Conservation (phyloP, 2,113 vertebrate genomes). For the Dipodomys spectabilis region DNA sequence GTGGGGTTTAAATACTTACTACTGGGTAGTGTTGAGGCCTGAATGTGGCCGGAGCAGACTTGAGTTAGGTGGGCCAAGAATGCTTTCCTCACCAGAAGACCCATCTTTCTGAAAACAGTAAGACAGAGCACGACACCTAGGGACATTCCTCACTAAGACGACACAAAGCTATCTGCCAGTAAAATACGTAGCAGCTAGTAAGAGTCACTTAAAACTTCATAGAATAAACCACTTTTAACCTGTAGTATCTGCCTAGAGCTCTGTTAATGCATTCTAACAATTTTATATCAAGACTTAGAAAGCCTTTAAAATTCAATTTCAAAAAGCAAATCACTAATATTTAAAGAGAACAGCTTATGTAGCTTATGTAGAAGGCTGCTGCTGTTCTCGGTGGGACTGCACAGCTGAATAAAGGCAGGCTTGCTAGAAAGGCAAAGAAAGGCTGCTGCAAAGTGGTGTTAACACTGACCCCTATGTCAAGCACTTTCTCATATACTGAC, state of each 20-base stretch:
- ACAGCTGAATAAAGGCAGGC: constrained; percentile 54
- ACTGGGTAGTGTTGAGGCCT: constrained; percentile 63
- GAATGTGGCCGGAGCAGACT: constrained; percentile 62
- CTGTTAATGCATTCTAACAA: constrained; percentile 58
- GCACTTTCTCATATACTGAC: constrained; percentile 74
- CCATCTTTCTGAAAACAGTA: constrained; percentile 60
- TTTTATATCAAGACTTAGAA: constrained; percentile 63
- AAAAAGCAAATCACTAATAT: constrained; percentile 33
- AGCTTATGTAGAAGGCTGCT: constrained; percentile 64
- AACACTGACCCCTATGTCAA: constrained; percentile 80
- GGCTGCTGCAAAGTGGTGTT: constrained; percentile 61
- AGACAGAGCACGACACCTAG: constrained; percentile 6
- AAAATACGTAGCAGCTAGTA: constrained; percentile 62
- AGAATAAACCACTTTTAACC: constrained; percentile 54
- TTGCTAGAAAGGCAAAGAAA: constrained; percentile 61
- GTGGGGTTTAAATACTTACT: constrained; percentile 59
- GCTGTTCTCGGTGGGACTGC: constrained; percentile 71
- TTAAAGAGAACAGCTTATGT: constrained; percentile 64
- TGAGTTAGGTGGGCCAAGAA: neutral
- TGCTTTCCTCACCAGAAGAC: constrained; percentile 61
- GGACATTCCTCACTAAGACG: constrained; percentile 76
- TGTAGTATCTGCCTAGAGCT: constrained; percentile 39
- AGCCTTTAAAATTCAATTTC: constrained; percentile 50
- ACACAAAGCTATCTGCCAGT: constrained; percentile 50
- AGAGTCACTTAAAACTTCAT: constrained; percentile 61